Evolutionary conservation across 2,113 vertebrate genomes (phyloP).

Genomic region (Entelurus aequoreus): DNA sequence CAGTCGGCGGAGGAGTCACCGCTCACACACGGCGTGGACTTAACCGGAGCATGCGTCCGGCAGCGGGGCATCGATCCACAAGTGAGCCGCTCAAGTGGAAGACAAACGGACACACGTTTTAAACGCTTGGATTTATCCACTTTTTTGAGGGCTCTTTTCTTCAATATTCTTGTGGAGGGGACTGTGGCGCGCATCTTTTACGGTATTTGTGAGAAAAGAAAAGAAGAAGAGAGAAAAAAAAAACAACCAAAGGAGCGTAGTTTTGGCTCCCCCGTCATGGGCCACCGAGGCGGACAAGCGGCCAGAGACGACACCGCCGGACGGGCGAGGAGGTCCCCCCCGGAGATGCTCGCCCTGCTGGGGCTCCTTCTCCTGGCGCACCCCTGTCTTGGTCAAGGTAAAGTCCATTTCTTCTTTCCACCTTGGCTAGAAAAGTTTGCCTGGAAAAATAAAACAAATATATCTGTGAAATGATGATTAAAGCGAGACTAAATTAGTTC

Average conservation of each 20-base stretch:
- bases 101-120: constrained; percentile 33
- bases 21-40: constrained; percentile 34
- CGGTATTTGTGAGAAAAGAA: not conserved
- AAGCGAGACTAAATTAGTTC: not conserved
- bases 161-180: not conserved
- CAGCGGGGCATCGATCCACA: constrained; percentile 37
- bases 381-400: constrained; percentile 83
- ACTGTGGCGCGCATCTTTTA: not conserved
- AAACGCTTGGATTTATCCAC: constrained; percentile 14
- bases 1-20: constrained; percentile 39
- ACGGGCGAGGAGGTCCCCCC: constrained; percentile 71
- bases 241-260: not conserved
- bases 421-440: not conserved
- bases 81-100: constrained; percentile 28
- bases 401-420: constrained; percentile 52
- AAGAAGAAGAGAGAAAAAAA: not conserved
- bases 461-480: not conserved
- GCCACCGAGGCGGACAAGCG: constrained; percentile 71
- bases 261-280: constrained; percentile 70
- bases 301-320: constrained; percentile 66
- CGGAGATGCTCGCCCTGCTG: constrained; percentile 70
- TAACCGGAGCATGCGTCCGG: constrained; percentile 51
- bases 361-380: constrained; percentile 75
- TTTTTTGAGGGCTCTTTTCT: not conserved
- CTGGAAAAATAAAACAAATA: too few species aligned